Evolutionary conservation across 2,113 vertebrate genomes (phyloP).

Genomic region (Engystomops pustulosus): DNA sequence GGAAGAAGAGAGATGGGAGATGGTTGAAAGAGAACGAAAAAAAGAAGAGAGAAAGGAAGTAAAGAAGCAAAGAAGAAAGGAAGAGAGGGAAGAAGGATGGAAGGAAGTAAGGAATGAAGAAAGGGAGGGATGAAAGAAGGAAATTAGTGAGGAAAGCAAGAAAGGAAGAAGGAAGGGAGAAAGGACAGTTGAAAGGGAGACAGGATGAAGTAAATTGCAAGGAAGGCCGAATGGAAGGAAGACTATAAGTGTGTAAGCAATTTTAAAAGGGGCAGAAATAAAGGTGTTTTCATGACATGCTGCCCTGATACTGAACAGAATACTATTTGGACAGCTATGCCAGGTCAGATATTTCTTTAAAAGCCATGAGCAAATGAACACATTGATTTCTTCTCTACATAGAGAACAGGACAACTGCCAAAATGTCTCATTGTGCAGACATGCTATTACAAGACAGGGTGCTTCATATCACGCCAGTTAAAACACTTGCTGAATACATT

Average conservation of each 20-base stretch:
- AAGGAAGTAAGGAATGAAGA: neutral
- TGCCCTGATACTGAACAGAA: neutral
- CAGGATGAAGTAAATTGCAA: too few relatives aligned
- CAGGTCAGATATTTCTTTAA: slow-evolving; percentile 39
- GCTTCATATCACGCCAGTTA: slow-evolving; percentile 36
- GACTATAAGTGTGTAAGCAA: too few relatives aligned
- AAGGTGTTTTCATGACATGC: neutral
- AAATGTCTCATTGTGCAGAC: slow-evolving; percentile 26
- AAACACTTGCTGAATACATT: slow-evolving; percentile 49
- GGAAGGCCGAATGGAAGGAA: neutral
- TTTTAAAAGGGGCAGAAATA: too few relatives aligned
- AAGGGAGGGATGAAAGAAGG: neutral
- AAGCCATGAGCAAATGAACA: slow-evolving; percentile 32
- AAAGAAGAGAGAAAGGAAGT: neutral
- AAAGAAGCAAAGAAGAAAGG: neutral
- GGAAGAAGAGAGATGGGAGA: neutral
- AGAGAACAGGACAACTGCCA: slow-evolving; percentile 20
- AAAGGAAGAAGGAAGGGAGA: neutral
- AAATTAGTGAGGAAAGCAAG: neutral
- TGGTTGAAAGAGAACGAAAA: neutral
- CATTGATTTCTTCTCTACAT: slow-evolving; percentile 20
- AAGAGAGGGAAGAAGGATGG: neutral
- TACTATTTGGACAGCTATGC: neutral
- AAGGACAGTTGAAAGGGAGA: neutral
- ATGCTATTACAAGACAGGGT: slow-evolving; percentile 28